These are phyloP conservation scores for Apantesis nais DNA, from an alignment of 2,888 invertebrate species.

Conservation along the genomic window DNA sequence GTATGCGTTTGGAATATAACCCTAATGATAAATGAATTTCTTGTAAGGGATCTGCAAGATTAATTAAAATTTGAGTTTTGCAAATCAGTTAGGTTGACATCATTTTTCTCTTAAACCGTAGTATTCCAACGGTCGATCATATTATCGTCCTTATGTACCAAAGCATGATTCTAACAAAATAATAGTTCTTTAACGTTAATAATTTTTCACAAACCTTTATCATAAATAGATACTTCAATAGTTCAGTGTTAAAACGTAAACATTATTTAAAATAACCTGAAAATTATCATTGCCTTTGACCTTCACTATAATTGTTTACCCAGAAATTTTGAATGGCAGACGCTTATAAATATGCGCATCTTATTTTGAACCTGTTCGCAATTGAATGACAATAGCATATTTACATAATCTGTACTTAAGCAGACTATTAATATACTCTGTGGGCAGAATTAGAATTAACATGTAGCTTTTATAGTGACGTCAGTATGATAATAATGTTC, in stretches of 20 bases:
- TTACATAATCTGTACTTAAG: conserved; percentile 38
- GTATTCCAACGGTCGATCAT: too few relatives aligned
- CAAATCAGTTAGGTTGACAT: too few relatives aligned
- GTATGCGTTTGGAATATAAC: not conserved
- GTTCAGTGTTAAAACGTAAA: not conserved
- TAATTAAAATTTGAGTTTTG: too few relatives aligned
- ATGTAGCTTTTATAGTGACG: conserved; percentile 22
- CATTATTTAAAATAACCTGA: not conserved
- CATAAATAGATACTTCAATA: too few relatives aligned
- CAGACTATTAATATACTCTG: conserved; percentile 29
- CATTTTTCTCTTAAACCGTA: too few relatives aligned
- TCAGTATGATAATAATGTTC: conserved; percentile 9
- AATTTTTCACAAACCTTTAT: too few relatives aligned
- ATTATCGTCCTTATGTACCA: too few relatives aligned
- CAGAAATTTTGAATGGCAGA: conserved; percentile 9
- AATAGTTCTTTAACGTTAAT: too few relatives aligned
- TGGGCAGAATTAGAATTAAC: conserved; percentile 26
- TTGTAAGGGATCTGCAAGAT: too few relatives aligned
- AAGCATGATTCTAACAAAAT: too few relatives aligned
- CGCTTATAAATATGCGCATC: conserved; percentile 26
- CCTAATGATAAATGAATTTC: too few relatives aligned
- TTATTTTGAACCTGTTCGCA: conserved; percentile 22
- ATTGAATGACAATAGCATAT: conserved; percentile 41
- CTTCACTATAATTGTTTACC: conserved; percentile 13
- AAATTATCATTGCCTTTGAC: not conserved